Evolutionary conservation across 2,113 vertebrate species (phyloP).

Genomic region (Ceuthmochares aereus): DNA sequence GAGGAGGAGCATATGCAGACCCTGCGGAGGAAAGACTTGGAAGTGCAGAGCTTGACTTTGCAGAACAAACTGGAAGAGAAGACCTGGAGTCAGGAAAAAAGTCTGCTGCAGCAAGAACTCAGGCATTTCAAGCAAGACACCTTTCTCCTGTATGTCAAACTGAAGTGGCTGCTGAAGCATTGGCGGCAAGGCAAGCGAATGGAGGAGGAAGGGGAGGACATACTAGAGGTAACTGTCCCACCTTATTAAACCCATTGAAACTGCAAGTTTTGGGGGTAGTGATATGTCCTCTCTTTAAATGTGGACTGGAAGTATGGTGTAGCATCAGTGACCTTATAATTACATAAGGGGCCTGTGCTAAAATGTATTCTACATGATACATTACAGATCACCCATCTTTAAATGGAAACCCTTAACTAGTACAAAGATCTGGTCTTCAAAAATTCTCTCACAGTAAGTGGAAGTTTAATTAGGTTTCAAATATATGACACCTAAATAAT

Average conservation of each 20-base stretch:
- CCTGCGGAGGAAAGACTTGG: constrained; percentile 85
- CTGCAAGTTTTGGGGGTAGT: background rate
- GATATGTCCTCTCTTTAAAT: background rate
- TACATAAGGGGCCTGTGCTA: background rate
- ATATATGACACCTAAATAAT: background rate
- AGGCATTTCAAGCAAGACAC: constrained; percentile 90
- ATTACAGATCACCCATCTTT: background rate
- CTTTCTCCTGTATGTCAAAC: constrained; percentile 92
- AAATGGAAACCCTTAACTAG: background rate
- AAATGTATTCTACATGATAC: background rate
- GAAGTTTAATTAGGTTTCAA: background rate
- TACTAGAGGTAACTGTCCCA: constrained; percentile 81
- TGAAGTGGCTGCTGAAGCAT: constrained; percentile 91
- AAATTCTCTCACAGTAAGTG: background rate
- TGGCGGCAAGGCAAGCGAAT: constrained; percentile 86
- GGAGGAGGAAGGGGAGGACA: constrained; percentile 74
- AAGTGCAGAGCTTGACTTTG: constrained; percentile 89
- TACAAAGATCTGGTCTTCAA: background rate
- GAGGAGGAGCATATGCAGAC: constrained; percentile 84
- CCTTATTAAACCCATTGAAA: background rate
- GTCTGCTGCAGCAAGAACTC: constrained; percentile 87
- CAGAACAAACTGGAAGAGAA: constrained; percentile 83
- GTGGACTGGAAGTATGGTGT: background rate
- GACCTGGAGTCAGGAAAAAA: constrained; percentile 89
- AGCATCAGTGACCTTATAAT: background rate